Evolutionary conservation across 2,888 invertebrate genomes (phyloP).

Genomic region (Drosophila fulvimacula): DNA sequence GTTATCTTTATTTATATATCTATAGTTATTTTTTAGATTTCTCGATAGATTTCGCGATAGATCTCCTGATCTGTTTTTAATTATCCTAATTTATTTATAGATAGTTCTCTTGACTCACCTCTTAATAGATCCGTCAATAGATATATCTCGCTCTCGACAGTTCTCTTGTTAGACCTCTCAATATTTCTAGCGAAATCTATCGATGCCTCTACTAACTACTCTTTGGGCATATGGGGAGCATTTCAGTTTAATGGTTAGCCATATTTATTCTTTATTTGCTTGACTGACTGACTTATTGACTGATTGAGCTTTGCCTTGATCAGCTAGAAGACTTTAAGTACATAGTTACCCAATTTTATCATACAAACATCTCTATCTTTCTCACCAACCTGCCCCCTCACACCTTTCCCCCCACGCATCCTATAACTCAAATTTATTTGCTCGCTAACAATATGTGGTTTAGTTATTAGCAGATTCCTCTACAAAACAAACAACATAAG

Average conservation of each 20-base stretch:
- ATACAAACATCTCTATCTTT: neutral
- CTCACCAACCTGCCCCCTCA: neutral
- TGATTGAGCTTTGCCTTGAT: neutral
- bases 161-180: neutral
- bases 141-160: neutral
- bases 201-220: too few species aligned
- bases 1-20: neutral
- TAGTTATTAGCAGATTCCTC: constrained; percentile 31
- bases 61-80: neutral
- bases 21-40: neutral
- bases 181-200: neutral
- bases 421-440: neutral
- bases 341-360: neutral
- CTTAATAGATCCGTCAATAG: neutral
- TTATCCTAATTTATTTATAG: neutral
- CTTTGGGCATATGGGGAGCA: too few species aligned
- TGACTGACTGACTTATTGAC: neutral
- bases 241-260: neutral
- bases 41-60: neutral
- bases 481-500: neutral
- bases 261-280: neutral
- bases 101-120: neutral
- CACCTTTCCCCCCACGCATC: neutral
- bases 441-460: constrained; percentile 19
- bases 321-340: neutral